Evolutionary conservation across 2,888 invertebrate genomes (phyloP), one percentile per base, ranked within the genome.

Genomic region (Lapara coniferarum): DNA sequence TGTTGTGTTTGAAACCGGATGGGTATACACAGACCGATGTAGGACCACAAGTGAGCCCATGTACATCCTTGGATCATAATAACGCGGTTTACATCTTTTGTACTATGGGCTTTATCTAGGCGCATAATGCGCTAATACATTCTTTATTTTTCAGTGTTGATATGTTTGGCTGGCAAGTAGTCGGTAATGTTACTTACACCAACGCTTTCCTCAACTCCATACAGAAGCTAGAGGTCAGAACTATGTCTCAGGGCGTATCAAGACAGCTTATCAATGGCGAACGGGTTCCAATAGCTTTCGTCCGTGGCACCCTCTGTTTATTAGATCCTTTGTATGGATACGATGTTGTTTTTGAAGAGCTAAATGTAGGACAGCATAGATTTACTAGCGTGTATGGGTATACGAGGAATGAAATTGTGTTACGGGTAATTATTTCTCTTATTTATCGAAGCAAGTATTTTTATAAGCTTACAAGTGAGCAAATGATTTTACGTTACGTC

Each of bases 201-300:
- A 86, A 91, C 19, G 90, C 89, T 0, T 91, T 90, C 67, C 73
- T 90, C 0, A 73, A 89, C 0, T 85, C 89, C n/a, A 77, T 90
- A 0, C 83, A 89, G 68, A 82, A 78, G 44, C 75, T 90, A 0
- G 83, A 86, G 13, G 25, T 90, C 0, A 72, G 66, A 0, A 37
- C 72, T 4, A 75, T 89, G 0, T 0, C 25, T 0, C 66, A 74
- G 0, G 0, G 0, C 0, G 69, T 85, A 0, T n/a, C 10, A 0
- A 74, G 66, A 1, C 70, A 67, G 16, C 71, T 59, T 0, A 70
- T 79, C 0, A 71, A 82, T 44, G 77, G 72, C 0, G 77, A 71
- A 0, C 3, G 30, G 0, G 70, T 75, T 0, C 78, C 79, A 0
- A 46, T 49, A 0, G 85, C 81, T 0, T 25, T 44, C 0, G 77